Evolutionary conservation across 2,888 invertebrate species (phyloP), one percentile per base, ranked within the genome.

Genomic region (Noctua janthina): DNA sequence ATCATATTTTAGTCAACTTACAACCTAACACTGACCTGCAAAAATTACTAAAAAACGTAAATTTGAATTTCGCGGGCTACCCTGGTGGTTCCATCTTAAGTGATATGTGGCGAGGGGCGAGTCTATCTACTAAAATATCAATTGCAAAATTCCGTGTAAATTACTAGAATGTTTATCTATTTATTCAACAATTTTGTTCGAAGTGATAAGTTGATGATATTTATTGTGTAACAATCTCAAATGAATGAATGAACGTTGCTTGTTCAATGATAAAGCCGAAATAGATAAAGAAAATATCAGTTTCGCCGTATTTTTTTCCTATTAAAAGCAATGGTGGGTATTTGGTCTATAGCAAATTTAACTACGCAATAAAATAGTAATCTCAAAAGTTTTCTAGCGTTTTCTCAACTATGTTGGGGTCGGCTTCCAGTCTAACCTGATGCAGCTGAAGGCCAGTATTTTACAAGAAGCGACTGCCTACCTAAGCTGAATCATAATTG

Each of bases 181-280:
- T 35, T 49, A 51, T 49, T 29, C 7, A 56, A 56, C 39, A 59
- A 43, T 67, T 49, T 29, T 4, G 39, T 54, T 54, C 6, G 2
- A 51, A 70, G 17, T n/a, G 70, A 49, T 68, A 66, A 43, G 10
- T 68, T 2, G 15, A 1, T 35, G n/a, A 56, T 62, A 49, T 64
- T 11, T 2, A 62, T 56, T 83, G 54, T 76, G 20, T 10, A 15
- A 71, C 39, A 71, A 64, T 69, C 64, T 15, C 13, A 72, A 83
- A 68, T 67, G 0, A 85, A 83, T 83, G 81, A 83, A 83, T 81
- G 85, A 75, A 68, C 15, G 7, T 15, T 68, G 54, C 39, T 83
- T 80, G 43, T 17, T 35, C 11, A 81, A 13, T 64, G 85, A 81
- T 85, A 72, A 74, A 46, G 29, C 15, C 4, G 6, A 68, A 81